Percentiles rank a stretch among this genome's conserved stretches.
These are phyloP conservation scores for Drosophila paucipuncta DNA, from an alignment of 2,888 invertebrate species.

Conservation along the genomic window DNA sequence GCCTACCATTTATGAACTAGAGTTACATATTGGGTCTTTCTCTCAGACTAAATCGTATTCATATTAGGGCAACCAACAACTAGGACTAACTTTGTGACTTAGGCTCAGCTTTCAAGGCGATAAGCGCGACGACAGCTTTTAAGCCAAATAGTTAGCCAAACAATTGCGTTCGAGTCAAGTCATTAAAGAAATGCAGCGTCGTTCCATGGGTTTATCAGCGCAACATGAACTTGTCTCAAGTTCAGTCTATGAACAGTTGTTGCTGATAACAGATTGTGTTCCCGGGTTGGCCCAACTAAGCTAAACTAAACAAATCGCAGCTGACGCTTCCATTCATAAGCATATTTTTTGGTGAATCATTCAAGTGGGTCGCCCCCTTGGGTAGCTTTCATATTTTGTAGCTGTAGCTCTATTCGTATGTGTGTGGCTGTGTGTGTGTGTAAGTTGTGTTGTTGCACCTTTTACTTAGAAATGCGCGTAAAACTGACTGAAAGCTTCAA, in stretches of 20 bases:
- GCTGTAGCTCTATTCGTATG: not conserved
- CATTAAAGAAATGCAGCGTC: constrained; percentile 9
- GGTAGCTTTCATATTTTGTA: constrained; percentile 36
- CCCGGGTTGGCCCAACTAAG: constrained; percentile 12
- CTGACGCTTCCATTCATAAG: constrained; percentile 47
- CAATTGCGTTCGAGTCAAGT: constrained; percentile 3
- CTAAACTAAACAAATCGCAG: constrained; percentile 44
- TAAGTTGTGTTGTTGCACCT: constrained; percentile 51
- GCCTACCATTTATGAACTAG: not conserved
- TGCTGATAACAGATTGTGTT: constrained; percentile 51
- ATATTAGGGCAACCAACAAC: not conserved
- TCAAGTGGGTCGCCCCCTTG: constrained; percentile 43
- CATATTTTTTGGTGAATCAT: constrained; percentile 65
- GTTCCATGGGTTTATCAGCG: constrained; percentile 26
- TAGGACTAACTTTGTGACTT: constrained; percentile 2
- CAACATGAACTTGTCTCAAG: constrained; percentile 57
- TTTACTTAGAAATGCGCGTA: constrained; percentile 79
- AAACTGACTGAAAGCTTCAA: constrained; percentile 63
- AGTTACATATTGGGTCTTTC: not conserved
- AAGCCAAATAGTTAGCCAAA: not conserved
- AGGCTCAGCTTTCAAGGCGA: constrained; percentile 6
- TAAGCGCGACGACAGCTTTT: constrained; percentile 7
- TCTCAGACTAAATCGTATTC: not conserved
- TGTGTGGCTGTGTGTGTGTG: constrained; percentile 7
- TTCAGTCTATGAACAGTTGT: constrained; percentile 30